Conservation (phyloP, 2,888 invertebrate genomes). For the Clostera curtula region DNA sequence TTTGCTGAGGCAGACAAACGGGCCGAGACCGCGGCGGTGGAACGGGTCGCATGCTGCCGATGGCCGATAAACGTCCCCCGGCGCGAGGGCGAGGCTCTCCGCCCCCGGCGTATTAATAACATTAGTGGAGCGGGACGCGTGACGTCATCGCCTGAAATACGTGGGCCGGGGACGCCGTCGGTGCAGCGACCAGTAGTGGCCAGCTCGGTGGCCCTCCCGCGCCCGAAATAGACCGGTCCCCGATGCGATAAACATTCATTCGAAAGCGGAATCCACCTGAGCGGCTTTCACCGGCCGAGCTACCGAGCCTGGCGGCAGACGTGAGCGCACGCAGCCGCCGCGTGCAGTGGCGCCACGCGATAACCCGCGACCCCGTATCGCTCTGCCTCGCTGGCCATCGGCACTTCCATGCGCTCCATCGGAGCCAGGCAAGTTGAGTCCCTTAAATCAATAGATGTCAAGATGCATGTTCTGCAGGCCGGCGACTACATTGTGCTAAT, state of each 20-base stretch:
- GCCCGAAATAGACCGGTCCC: slow-evolving; percentile 68
- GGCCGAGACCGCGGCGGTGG: slow-evolving; percentile 9
- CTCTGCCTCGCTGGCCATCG: slow-evolving; percentile 16
- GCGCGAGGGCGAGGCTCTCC: slow-evolving; percentile 44
- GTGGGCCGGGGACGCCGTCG: no score
- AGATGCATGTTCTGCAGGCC: no score
- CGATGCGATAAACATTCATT: slow-evolving; percentile 59
- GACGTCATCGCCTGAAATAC: slow-evolving; percentile 55
- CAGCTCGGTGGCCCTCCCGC: slow-evolving; percentile 69
- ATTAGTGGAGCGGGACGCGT: slow-evolving; percentile 40
- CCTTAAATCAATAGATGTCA: no score
- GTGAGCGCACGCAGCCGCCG: slow-evolving; percentile 14
- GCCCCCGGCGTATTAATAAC: slow-evolving; percentile 52
- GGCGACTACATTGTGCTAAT: no score
- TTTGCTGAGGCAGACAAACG: slow-evolving; percentile 22
- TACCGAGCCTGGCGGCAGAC: slow-evolving; percentile 23
- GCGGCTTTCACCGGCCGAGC: slow-evolving; percentile 54
- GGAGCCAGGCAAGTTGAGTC: no score
- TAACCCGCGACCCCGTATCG: slow-evolving; percentile 1
- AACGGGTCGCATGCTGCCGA: slow-evolving; percentile 33
- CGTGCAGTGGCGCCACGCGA: slow-evolving; percentile 1
- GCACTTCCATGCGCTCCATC: slow-evolving; percentile 22
- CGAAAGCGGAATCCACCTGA: slow-evolving; percentile 67
- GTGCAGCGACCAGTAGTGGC: slow-evolving; percentile 46
- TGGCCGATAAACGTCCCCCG: slow-evolving; percentile 38